A percentile compares a stretch with the other conserved stretches of the same genome.
phyloP scores from a whole-genome alignment of 2,888 invertebrate genomes.

The Hermodice carunculata region DNA sequence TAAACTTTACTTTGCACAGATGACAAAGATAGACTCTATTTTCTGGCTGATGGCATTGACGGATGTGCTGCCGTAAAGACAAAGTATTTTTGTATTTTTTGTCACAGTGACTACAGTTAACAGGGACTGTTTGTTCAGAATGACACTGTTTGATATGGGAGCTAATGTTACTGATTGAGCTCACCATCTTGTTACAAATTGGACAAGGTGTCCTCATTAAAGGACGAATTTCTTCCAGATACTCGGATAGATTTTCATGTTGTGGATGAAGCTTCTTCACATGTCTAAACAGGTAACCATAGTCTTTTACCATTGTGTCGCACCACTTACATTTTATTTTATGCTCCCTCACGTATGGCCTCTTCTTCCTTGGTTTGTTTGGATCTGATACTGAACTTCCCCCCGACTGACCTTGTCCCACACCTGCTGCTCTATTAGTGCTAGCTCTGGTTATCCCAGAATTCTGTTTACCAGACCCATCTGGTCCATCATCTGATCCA shows the following conservation, averaged over 20 bases:
- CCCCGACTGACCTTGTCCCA: no score
- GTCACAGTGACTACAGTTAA: slow-evolving; percentile 18
- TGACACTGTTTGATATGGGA: slow-evolving; percentile 32
- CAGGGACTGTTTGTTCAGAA: neutral
- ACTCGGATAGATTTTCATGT: slow-evolving; percentile 7
- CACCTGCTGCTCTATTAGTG: no score
- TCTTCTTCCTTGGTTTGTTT: no score
- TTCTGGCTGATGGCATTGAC: slow-evolving; percentile 16
- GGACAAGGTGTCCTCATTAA: slow-evolving; percentile 30
- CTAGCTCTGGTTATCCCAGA: no score
- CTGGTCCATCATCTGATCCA: no score
- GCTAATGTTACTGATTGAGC: slow-evolving; percentile 16
- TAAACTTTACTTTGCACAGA: slow-evolving; percentile 19
- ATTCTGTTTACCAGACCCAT: no score
- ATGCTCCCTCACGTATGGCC: slow-evolving; percentile 14
- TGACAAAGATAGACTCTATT: slow-evolving; percentile 13
- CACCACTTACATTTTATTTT: slow-evolving; percentile 24
- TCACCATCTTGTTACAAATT: slow-evolving; percentile 24
- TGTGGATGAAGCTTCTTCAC: slow-evolving; percentile 23
- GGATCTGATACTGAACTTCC: no score
- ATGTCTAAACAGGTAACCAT: slow-evolving; percentile 31
- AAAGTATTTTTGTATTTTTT: slow-evolving; percentile 23
- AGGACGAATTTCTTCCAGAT: slow-evolving; percentile 32
- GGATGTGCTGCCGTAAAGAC: slow-evolving; percentile 28
- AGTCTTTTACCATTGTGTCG: slow-evolving; percentile 19